phyloP scores from a whole-genome alignment of 2,113 vertebrate species.

The Psephotus haematonotus region DNA sequence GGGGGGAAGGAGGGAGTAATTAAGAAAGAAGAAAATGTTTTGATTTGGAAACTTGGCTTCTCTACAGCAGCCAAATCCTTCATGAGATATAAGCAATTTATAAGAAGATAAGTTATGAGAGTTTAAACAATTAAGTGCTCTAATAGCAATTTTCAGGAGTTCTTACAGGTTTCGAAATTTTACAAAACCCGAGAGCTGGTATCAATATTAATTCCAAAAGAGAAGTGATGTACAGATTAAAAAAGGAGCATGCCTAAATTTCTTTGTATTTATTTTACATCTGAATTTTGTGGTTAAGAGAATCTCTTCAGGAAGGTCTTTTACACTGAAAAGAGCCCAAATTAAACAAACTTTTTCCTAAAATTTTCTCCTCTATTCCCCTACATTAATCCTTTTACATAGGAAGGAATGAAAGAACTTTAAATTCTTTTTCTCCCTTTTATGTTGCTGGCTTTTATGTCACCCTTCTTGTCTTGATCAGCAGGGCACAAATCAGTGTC shows the following conservation, averaged over 20 bases:
- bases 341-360: background rate
- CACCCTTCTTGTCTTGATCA: background rate
- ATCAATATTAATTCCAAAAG: background rate
- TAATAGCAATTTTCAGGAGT: background rate
- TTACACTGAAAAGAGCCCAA: background rate
- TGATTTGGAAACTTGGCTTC: background rate
- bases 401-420: background rate
- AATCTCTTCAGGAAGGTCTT: background rate
- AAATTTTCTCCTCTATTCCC: background rate
- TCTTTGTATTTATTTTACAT: background rate
- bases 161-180: background rate
- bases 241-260: background rate
- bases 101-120: background rate
- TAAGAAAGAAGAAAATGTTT: background rate
- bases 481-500: background rate
- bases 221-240: background rate
- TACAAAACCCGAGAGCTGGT: background rate
- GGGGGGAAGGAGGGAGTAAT: background rate
- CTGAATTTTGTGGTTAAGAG: background rate
- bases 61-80: background rate
- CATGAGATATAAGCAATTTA: background rate
- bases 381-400: background rate
- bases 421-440: background rate
- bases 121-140: background rate
- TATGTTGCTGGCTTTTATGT: background rate